Percentiles rank a stretch among this genome's conserved stretches.
Evolutionary conservation across 1,140 invertebrate species (phyloP).

Genomic region (Drosophila burlai): DNA sequence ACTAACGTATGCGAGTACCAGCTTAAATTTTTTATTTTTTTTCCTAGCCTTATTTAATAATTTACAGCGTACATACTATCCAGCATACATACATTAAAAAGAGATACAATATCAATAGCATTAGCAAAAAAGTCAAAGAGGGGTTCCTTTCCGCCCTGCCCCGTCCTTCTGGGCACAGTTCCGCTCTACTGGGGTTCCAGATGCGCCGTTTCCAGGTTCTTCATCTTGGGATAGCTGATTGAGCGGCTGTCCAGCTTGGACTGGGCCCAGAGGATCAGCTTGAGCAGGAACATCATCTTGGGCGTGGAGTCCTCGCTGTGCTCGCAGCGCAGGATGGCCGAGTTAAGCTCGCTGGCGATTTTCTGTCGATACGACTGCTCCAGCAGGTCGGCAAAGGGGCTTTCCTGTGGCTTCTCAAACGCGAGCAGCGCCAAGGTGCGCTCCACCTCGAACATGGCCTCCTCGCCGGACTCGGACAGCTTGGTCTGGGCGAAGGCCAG

Average conservation of each 20-base stretch:
- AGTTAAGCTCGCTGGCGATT: conserved; percentile 98
- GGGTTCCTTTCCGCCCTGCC: not conserved
- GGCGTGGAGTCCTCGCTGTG: conserved; percentile 95
- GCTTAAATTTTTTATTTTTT: no score
- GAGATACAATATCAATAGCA: conserved; percentile 51
- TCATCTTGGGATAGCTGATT: conserved; percentile 97
- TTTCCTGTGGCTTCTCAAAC: conserved; percentile 97
- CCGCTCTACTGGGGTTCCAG: conserved; percentile 87
- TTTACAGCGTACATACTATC: conserved; percentile 34
- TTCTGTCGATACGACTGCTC: conserved; percentile 97
- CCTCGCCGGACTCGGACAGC: conserved; percentile 95
- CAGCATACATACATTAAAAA: conserved; percentile 49
- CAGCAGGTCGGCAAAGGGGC: conserved; percentile 98
- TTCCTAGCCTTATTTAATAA: conserved; percentile 42
- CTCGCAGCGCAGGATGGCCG: conserved; percentile 96
- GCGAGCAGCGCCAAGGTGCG: conserved; percentile 97
- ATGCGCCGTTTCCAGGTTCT: conserved; percentile 92
- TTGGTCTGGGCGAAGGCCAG: conserved; percentile 96
- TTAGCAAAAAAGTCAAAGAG: conserved; percentile 28
- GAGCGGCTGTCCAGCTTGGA: conserved; percentile 96
- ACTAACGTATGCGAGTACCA: no score
- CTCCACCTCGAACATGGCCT: conserved; percentile 90
- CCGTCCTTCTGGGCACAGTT: not conserved
- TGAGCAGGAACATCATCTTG: conserved; percentile 95
- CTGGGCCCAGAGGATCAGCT: conserved; percentile 97